Base-by-base conservation (phyloP, 2,113 vertebrate species). In the Lampris megalopsis region DNA sequence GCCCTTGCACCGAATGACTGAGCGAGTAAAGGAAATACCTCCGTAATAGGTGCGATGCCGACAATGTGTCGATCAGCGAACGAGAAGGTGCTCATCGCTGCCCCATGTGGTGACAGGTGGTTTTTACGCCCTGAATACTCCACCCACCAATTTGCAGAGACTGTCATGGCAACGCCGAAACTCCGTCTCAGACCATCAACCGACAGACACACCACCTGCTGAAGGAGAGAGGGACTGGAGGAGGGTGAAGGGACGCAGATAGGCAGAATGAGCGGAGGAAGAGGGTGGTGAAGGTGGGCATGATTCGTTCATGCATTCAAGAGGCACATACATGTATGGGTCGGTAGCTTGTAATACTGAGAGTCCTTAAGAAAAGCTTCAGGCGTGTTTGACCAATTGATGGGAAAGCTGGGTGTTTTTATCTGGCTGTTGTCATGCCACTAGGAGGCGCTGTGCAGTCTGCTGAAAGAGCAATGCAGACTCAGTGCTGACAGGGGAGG, bases 41-140 rank as follows among this genome's bases (percentile, higher is more conserved):
- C 92, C 50, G 92, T 89, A 24, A 93, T 85, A 24, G 94, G 88
- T n/a, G 87, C 83, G 1, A 94, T 92, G 66, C 91, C 92, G 38
- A 86, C 66, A 35, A 94, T 86, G 3, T 83, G 87, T 54, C 88
- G 86, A 77, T 94, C 91, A 2, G 86, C 58, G 58, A 94, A 93
- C 1, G 91, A 91, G 75, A 93, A 92, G 66, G 79, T 68, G 78
- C 82, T 93, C 24, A 68, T 80, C 43, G 74, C 85, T 62, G 76
- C 62, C 9, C 76, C 78, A 0, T 80, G 82, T 80, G 82, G 75
- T 2, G 64, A 76, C 0, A 50, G 10, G 0, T 9, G 35, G 42
- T 69, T 71, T 40, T 57, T 77, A 42, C 0, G 76, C 1, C 77
- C 81, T 0, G 89, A 90, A 64, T 91, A 92, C 80, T 94, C 94